Evolutionary conservation across 1,140 invertebrate genomes (phyloP).

Genomic region (Paraescarpia echinospica): DNA sequence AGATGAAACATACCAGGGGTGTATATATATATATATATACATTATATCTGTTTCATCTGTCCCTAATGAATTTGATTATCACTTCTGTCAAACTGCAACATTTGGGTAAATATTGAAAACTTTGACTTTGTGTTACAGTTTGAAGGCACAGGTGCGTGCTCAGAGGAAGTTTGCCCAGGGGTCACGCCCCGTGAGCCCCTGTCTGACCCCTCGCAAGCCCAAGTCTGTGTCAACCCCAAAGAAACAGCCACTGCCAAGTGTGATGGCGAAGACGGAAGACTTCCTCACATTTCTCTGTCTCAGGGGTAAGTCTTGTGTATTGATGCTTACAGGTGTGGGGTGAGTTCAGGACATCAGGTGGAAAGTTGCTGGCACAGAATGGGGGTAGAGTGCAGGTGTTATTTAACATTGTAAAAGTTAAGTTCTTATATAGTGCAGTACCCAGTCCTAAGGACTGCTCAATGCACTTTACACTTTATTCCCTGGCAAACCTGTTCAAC

Average conservation of each 20-base stretch:
- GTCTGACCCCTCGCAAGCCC: slow-evolving; percentile 65
- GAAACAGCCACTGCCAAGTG: slow-evolving; percentile 40
- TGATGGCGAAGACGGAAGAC: slow-evolving; percentile 79
- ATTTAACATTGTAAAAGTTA: too few species aligned
- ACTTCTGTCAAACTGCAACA: background rate
- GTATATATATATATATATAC: too few species aligned
- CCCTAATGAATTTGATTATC: background rate
- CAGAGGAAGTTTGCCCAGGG: slow-evolving; percentile 90
- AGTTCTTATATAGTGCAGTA: too few species aligned
- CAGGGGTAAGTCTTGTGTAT: slow-evolving; percentile 63
- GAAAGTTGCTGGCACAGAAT: too few species aligned
- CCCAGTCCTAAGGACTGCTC: too few species aligned
- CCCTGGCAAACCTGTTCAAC: too few species aligned
- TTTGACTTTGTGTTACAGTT: slow-evolving; percentile 21
- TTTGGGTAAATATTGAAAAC: background rate
- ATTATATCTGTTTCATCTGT: background rate
- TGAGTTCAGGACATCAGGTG: background rate
- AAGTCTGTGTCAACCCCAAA: slow-evolving; percentile 64
- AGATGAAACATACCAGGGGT: background rate
- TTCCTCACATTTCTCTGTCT: slow-evolving; percentile 88
- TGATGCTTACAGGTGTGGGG: background rate
- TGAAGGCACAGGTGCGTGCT: slow-evolving; percentile 69
- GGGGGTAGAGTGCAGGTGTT: too few species aligned
- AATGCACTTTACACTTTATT: too few species aligned
- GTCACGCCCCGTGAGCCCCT: slow-evolving; percentile 62